Evolutionary conservation across 53 echinoderm and acorn worm species (phyloP), one percentile per base, ranked within the genome.

Genomic region (Arbacia lixula): DNA sequence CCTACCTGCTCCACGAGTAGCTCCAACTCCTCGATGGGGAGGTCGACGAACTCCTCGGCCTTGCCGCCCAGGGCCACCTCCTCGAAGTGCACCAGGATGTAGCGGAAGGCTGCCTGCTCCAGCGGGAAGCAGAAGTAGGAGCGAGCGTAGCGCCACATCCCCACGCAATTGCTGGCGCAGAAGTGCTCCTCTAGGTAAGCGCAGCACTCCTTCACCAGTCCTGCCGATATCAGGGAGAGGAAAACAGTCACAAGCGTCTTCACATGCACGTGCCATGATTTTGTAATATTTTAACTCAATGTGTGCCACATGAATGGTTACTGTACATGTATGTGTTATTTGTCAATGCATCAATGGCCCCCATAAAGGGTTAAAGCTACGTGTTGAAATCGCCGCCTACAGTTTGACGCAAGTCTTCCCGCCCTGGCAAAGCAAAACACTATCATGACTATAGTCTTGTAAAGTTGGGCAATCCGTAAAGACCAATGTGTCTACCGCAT

Each of bases 21-120:
- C 42, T 92, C 88, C 30, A 99, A 69, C 76, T 99, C 99, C 28
- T 88, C 89, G 54, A 94, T 81, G 21, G 92, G 55, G 5, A 99
- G 79, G 1, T 92, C 83, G 2, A 95, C 87, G 36, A 92, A 99
- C 53, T 99, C 99, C 4, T 92, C 90, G 2, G 83, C 84, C 6
- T 92, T 89, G 49, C 88, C 68, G 9, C 87, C 83, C 32, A 91
- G 90, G 4, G 88, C 88, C 1, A 94, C 90, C 76, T 92, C 92
- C 63, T 99, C 99, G 64, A 95, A 99, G 63, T 99, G 94, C 33
- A 92, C 89, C 53, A 99, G 91, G 36, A 91, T 87, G 85, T 72
- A 99, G 27, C 74, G 82, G 38, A 95, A 89, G 16, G 99, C 90
- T 11, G 83, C 55, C 54, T 88, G 90, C 55, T 92, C 89, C 27